Percentiles rank a stretch among this genome's conserved stretches.
Evolutionary conservation across 2,888 invertebrate genomes (phyloP).

Genomic region (Cerastis leucographa): DNA sequence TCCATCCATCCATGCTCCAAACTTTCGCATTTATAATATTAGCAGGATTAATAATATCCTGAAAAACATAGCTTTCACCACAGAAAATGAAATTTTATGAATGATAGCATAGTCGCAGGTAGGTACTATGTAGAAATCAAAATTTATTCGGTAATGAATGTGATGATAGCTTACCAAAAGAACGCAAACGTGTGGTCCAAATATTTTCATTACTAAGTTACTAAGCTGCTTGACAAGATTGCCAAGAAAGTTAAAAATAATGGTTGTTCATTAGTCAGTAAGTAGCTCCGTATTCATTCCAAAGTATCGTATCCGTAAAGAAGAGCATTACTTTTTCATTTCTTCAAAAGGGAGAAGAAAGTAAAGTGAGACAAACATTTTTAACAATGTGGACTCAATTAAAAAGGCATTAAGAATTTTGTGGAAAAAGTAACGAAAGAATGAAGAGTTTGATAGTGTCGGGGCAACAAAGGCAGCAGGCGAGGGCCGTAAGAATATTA

Average conservation of each 20-base stretch:
- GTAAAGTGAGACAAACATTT: conserved; percentile 45
- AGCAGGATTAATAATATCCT: too few relatives aligned
- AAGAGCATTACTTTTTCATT: conserved; percentile 22
- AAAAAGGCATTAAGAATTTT: conserved; percentile 57
- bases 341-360: neutral
- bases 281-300: neutral
- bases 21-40: too few relatives aligned
- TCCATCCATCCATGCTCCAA: too few relatives aligned
- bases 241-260: neutral
- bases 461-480: conserved; percentile 16
- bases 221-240: neutral
- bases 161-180: neutral
- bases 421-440: conserved; percentile 18
- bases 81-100: neutral
- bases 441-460: conserved; percentile 4
- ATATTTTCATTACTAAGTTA: neutral
- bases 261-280: neutral
- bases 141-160: neutral
- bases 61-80: neutral
- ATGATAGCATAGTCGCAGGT: neutral
- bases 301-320: conserved; percentile 2
- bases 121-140: neutral
- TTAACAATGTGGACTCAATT: conserved; percentile 53
- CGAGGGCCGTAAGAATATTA: neutral
- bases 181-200: neutral